Conservation (phyloP, 2,797 vertebrate genomes). For the Pipistrellus kuhlii region DNA sequence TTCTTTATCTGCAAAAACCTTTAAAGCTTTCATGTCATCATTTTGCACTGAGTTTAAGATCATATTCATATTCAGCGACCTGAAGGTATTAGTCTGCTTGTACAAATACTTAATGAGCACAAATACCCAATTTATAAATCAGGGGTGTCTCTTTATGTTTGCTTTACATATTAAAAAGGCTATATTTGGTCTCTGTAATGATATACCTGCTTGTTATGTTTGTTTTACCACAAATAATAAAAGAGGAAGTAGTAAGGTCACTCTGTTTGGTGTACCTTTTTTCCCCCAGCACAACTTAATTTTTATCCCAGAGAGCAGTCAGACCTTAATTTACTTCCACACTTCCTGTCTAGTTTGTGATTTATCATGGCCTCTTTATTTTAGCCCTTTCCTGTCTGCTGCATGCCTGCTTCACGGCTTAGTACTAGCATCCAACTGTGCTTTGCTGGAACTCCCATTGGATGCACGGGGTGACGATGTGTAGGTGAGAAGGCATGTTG, state of each 20-base stretch:
- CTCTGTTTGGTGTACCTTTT: neutral
- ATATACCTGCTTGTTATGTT: neutral
- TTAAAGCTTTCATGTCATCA: conserved; percentile 20
- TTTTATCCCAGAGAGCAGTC: neutral
- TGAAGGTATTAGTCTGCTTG: neutral
- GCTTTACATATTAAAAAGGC: neutral
- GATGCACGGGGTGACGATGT: neutral
- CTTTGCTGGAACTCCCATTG: neutral
- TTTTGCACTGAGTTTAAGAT: neutral
- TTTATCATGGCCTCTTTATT: neutral
- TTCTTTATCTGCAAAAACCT: conserved; percentile 1
- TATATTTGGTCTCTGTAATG: neutral
- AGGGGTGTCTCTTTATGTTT: conserved; percentile 17
- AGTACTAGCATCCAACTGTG: neutral
- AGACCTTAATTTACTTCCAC: neutral
- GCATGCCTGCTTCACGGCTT: neutral
- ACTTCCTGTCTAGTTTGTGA: neutral
- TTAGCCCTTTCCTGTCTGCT: neutral
- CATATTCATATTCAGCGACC: neutral
- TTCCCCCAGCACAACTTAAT: neutral
- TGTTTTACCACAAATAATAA: conserved; percentile 48
- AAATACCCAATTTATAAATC: neutral
- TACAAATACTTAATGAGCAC: neutral
- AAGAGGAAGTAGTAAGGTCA: neutral
- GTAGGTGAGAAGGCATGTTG: conserved; percentile 8